Evolutionary conservation across 2,113 vertebrate species (phyloP), one percentile per base, ranked within the genome.

Genomic region (Triplophysa tibetana): DNA sequence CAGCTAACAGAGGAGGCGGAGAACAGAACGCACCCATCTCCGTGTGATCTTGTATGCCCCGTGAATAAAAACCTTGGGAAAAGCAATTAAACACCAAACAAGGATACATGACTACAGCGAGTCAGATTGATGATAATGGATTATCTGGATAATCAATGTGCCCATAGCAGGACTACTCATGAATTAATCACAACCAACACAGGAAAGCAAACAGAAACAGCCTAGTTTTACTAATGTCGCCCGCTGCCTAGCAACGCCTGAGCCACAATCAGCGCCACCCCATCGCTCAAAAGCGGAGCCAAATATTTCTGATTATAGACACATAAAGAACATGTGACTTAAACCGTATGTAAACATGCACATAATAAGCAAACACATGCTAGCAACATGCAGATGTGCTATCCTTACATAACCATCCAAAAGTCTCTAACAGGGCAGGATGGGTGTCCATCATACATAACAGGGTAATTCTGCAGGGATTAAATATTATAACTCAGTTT

Each of bases 111-210:
- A 90, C 86, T 78, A 86, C 84, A 83, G 72, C 85, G 60, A 84
- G 85, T 84, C 80, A 87, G 89, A 91, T 90, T 89, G 89, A 91
- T 91, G 88, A 91, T 83, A 87, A 86, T 84, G 88, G 89, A 91
- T 90, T 88, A 91, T 89, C 78, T 82, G 86, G 89, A 90, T 91
- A 91, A 90, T 91, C 89, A 90, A 89, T 88, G 81, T 87, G 82
- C 86, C 88, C 81, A 88, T 89, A 86, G 81, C 69, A 63, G 87
- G 81, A 70, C 78, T 86, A 81, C 89, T 88, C 85, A 89, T 90
- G 83, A 90, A 90, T 91, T 89, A 89, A 91, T 90, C 88, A 88
- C 77, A 79, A 79, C 83, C 61, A 82, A 65, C 38, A 38, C 24
- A 85, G 74, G 63, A 81, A 84, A 83, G 78, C 86, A 80, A 83